phyloP scores from a whole-genome alignment of 2,797 vertebrate genomes.

The Vireo griseus region DNA sequence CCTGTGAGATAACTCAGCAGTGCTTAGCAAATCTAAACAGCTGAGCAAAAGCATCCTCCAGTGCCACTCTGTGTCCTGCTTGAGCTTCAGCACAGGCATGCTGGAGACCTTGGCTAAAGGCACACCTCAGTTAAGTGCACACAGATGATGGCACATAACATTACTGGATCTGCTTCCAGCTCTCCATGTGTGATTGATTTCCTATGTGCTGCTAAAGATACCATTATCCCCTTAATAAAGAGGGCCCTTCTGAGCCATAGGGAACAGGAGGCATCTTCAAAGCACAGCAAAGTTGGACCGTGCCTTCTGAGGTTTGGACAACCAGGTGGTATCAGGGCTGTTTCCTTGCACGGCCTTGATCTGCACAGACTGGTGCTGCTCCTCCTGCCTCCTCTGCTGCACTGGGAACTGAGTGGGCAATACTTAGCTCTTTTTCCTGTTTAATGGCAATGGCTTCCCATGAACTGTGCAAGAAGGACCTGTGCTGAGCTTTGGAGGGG shows the following conservation, averaged over 20 bases:
- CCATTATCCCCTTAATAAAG: neutral
- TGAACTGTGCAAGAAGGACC: neutral
- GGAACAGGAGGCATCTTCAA: neutral
- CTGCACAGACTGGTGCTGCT: neutral
- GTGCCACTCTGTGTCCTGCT: neutral
- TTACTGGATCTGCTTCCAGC: neutral
- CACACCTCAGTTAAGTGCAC: fast-evolving
- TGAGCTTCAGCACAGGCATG: neutral
- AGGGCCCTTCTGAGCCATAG: fast-evolving
- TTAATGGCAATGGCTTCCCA: neutral
- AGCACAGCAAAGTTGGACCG: fast-evolving
- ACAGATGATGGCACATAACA: fast-evolving
- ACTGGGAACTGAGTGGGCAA: neutral
- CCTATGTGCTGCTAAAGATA: neutral
- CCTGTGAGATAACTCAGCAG: neutral
- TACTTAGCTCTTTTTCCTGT: neutral
- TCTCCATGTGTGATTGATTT: neutral
- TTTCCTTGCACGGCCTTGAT: neutral
- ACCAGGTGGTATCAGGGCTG: neutral
- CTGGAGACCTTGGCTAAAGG: neutral
- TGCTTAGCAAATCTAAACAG: neutral
- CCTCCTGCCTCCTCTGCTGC: neutral
- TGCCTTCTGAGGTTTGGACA: neutral
- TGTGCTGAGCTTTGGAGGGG: neutral
- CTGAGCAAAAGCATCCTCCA: neutral